Conservation (phyloP, 2,113 vertebrate genomes). For the Seriola quinqueradiata region DNA sequence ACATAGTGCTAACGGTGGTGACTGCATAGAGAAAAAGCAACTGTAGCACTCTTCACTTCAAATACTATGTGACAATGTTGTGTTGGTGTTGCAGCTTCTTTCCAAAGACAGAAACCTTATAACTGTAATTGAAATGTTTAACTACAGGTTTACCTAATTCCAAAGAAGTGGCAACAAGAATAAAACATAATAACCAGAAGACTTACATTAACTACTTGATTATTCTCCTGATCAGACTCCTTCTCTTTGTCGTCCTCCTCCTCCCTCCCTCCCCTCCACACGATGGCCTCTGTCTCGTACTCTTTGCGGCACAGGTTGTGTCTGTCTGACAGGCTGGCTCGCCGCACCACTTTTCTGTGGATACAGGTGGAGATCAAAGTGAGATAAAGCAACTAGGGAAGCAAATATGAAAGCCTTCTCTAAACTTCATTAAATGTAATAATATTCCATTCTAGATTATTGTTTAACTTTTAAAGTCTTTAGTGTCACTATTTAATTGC, state of each 20-base stretch:
- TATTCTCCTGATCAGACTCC: conserved; percentile 91
- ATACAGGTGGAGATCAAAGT: conserved; percentile 21
- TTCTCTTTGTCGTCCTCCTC: conserved; percentile 87
- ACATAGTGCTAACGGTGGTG: background rate
- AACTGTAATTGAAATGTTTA: background rate
- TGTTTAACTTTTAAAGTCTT: background rate
- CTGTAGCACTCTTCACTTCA: background rate
- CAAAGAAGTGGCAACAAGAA: background rate
- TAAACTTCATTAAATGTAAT: background rate
- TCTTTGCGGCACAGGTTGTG: conserved; percentile 97
- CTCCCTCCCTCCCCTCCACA: conserved; percentile 91
- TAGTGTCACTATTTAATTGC: background rate
- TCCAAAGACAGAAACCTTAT: background rate
- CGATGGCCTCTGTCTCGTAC: conserved; percentile 96
- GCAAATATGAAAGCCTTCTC: background rate
- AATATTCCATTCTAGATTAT: background rate
- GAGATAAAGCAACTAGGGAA: background rate
- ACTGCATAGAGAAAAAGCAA: background rate
- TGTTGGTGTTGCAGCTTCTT: background rate
- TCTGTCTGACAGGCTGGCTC: conserved; percentile 95
- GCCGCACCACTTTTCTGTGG: conserved; percentile 94
- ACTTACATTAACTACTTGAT: conserved; percentile 83
- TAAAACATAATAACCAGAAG: background rate
- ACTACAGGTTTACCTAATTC: background rate
- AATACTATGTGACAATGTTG: background rate